Evolutionary conservation across 1,140 invertebrate genomes (phyloP), one percentile per base, ranked within the genome.

Genomic region (Arctopsyche grandis): DNA sequence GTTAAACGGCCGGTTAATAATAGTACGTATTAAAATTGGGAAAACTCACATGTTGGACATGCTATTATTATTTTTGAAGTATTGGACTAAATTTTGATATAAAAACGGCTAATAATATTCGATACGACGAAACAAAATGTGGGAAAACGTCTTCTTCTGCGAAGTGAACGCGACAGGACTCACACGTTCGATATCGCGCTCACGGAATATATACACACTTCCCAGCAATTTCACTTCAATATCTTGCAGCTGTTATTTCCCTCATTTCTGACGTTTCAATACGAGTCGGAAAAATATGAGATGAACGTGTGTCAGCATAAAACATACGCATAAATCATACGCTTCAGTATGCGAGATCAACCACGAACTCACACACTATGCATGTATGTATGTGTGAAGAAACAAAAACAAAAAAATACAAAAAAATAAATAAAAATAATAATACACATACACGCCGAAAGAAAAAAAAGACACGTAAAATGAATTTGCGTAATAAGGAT

Each of bases 271-370:
- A 76, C 79, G 76, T 26, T 70, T 69, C 79, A 80, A 80, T 80
- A 77, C 71, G 71, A n/a, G 14, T 10, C 48, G 71, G 58, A 79
- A 80, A 76, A 80, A 80, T 80, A 80, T 80, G 79, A 80, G 60
- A 76, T 16, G 79, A 80, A 77, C 79, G 63, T 80, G 79, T 76
- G 79, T 80, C 79, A 80, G 79, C 79, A 80, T 44, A 74, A 80
- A 80, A 26, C 74, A 77, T 29, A 63, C 52, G 52, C 63, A 75
- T 75, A 75, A 79, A 79, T 79, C 78, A 79, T 79, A 46, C 78
- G 74, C 56, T 69, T n/a, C 52, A 12, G 19, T 73, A 29, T 79
- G 56, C 52, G 52, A 44, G 26, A 29, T 10, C 60, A 22, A 21
- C 12, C 14, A 26, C 19, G 21, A 12, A 19, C 24, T 21, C 63